Evolutionary conservation across 1,140 invertebrate genomes (phyloP).

Genomic region (Heliconius eleuchia): DNA sequence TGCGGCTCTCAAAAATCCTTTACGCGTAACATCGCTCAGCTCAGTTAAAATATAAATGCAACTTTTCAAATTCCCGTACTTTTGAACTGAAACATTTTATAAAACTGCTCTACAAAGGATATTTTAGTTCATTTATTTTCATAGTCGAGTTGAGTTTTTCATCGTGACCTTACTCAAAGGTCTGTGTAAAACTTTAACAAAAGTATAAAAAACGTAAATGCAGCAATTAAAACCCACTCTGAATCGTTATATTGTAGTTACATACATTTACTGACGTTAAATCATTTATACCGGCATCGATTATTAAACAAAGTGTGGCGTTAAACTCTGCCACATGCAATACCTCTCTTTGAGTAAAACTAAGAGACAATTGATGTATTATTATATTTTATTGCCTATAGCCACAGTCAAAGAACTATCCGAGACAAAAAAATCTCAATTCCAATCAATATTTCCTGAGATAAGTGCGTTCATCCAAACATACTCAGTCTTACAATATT

Average conservation of each 20-base stretch:
- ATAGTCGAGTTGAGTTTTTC: not conserved
- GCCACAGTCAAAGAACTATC: no score
- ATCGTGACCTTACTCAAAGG: constrained; percentile 6
- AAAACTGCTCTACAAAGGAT: constrained; percentile 9
- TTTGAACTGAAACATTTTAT: constrained; percentile 14
- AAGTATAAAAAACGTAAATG: not conserved
- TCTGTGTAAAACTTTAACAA: not conserved
- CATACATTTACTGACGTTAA: no score
- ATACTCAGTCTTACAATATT: no score
- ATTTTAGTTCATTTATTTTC: constrained; percentile 14
- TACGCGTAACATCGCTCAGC: constrained; percentile 2
- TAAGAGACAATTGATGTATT: no score
- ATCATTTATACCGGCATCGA: no score
- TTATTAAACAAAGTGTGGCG: no score
- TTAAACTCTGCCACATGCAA: no score
- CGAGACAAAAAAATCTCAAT: no score
- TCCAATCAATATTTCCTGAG: no score
- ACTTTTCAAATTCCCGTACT: constrained; percentile 13
- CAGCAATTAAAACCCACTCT: not conserved
- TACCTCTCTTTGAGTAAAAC: no score
- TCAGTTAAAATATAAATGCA: not conserved
- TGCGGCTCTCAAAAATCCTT: constrained; percentile 8
- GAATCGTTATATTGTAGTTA: not conserved
- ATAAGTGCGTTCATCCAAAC: not conserved
- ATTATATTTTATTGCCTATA: no score